These are phyloP conservation scores for Orchesella flavescens DNA, from an alignment of 2,888 invertebrate genomes.

Conservation along the genomic window DNA sequence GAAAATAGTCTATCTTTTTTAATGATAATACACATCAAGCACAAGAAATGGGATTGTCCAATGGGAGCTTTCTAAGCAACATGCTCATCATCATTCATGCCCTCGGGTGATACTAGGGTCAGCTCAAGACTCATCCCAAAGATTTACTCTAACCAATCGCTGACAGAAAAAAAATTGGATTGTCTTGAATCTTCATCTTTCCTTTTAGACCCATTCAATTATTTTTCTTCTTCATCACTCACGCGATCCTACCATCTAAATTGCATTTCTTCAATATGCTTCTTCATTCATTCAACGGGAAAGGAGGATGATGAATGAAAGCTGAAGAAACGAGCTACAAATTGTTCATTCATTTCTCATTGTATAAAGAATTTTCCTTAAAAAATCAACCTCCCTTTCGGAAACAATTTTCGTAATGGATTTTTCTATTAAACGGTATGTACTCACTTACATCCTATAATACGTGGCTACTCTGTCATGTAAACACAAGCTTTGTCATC, in stretches of 20 bases:
- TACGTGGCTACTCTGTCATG: slow-evolving; percentile 18
- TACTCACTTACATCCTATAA: background rate
- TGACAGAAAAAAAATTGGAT: slow-evolving; percentile 39
- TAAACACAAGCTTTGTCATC: slow-evolving; percentile 34
- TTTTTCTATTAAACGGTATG: background rate
- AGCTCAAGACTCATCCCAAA: slow-evolving; percentile 58
- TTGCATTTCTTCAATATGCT: background rate
- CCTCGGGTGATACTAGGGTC: slow-evolving; percentile 57
- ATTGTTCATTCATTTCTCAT: background rate
- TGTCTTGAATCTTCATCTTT: slow-evolving; percentile 15
- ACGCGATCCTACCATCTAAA: background rate
- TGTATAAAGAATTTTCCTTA: background rate
- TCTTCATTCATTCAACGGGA: background rate
- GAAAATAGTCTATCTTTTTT: slow-evolving; percentile 64
- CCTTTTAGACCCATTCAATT: background rate
- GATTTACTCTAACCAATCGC: slow-evolving; percentile 51
- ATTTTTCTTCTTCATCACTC: background rate
- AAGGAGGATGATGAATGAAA: background rate
- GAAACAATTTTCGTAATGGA: background rate
- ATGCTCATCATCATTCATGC: slow-evolving; percentile 50
- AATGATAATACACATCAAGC: slow-evolving; percentile 66
- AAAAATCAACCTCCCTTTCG: background rate
- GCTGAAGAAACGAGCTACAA: background rate
- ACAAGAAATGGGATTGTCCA: slow-evolving; percentile 47
- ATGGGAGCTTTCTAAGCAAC: slow-evolving; percentile 44